Evolutionary conservation across 2,888 invertebrate species (phyloP), one percentile per base, ranked within the genome.

Genomic region (Athalia rosae): DNA sequence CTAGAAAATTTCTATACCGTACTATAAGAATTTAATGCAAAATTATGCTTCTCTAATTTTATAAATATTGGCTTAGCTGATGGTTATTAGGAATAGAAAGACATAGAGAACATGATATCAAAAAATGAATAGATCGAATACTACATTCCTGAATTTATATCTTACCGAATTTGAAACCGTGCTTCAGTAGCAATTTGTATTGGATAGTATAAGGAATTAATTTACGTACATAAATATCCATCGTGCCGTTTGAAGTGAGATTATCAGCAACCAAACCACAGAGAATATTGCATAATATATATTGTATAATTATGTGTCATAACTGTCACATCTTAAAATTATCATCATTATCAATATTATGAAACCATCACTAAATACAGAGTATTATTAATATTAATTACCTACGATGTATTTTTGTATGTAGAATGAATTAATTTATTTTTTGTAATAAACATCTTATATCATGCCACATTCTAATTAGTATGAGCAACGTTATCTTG

Each of bases 371-470:
- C 84, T 83, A 82, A 83, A 84, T 87, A 87, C 86, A 88, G 85
- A 87, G 88, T 87, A 87, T 87, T 87, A 87, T 87, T 87, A 84
- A 85, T 85, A 87, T 86, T 86, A 85, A 86, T 85, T 84, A 86
- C 84, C 84, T 84, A 61, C 62, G 61, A 82, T 87, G 87, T 87
- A 87, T 88, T 87, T 87, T 87, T 87, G 86, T 87, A 87, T 84
- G 84, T 87, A 87, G 84, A 87, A 81, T 84, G 85, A 86, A 86
- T 87, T 88, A 87, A 88, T 87, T 87, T 87, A 87, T 87, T 87
- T 87, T 87, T 87, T 87, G 86, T 88, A 87, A 87, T 87, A 83
- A 83, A 83, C 82, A 83, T 83, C 82, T 83, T 82, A 82, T 81
- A 82, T 82, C 82, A 80, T 80, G 43, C 61, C 74, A 74, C n/a